phyloP scores from a whole-genome alignment of 2,113 vertebrate species.

The Cochlearius cochlearius region DNA sequence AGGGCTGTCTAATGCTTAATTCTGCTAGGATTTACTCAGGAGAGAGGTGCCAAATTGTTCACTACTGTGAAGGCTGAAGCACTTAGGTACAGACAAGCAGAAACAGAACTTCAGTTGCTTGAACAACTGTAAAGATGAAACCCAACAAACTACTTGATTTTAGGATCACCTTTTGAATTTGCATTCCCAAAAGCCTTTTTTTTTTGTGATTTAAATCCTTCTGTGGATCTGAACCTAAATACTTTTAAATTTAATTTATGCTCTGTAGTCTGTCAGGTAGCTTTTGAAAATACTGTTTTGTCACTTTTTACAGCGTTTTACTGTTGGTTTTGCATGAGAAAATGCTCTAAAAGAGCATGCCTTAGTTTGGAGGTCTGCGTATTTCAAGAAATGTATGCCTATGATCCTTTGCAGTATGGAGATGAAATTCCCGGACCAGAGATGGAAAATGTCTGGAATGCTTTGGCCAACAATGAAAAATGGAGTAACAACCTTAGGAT shows the following conservation, averaged over 20 bases:
- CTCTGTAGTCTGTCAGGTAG: neutral
- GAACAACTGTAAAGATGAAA: neutral
- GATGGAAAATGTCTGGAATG: slow-evolving; percentile 98
- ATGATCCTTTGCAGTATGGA: slow-evolving; percentile 82
- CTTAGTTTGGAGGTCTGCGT: neutral
- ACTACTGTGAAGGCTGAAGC: neutral
- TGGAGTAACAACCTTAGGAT: slow-evolving; percentile 96
- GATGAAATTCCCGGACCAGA: slow-evolving; percentile 95
- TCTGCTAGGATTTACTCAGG: neutral
- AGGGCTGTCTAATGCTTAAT: neutral
- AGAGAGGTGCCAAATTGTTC: neutral
- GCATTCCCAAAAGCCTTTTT: neutral
- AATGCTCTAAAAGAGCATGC: neutral
- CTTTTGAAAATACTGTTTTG: neutral
- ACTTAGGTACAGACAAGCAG: neutral
- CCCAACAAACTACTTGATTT: neutral
- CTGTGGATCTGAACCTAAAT: neutral
- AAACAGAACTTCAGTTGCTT: neutral
- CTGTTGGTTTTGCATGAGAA: neutral
- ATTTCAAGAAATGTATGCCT: neutral
- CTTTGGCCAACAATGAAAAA: slow-evolving; percentile 93
- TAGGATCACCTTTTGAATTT: neutral
- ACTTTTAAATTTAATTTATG: neutral
- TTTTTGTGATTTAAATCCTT: neutral
- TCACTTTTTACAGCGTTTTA: neutral